phyloP scores from a whole-genome alignment of 1,140 invertebrate species.

The Drosophila kanapiae region DNA sequence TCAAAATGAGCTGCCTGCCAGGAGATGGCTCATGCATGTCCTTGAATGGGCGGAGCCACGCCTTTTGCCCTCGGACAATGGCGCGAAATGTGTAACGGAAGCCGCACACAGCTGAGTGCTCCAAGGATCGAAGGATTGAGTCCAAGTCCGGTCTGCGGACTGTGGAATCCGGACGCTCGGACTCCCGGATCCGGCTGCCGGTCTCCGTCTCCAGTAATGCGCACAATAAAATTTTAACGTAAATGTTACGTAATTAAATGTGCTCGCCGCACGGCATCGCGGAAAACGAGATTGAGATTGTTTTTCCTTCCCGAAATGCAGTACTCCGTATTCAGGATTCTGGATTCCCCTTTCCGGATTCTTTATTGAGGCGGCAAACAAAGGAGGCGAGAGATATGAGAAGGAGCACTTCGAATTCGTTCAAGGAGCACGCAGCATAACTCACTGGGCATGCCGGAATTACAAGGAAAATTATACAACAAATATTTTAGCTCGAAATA shows the following conservation, averaged over 20 bases:
- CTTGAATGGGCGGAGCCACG: conserved; percentile 39
- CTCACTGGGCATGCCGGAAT: conserved; percentile 11
- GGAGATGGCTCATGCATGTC: conserved; percentile 38
- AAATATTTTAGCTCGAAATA: neutral
- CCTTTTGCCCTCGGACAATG: conserved; percentile 53
- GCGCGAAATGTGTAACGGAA: conserved; percentile 74
- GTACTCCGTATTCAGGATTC: neutral
- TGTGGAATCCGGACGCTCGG: neutral
- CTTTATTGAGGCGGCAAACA: conserved; percentile 31
- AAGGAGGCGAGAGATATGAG: neutral
- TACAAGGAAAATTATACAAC: neutral
- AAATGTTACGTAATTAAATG: conserved; percentile 76
- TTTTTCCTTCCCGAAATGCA: conserved; percentile 20
- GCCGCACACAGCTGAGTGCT: conserved; percentile 75
- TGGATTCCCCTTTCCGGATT: conserved; percentile 5
- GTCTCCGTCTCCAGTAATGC: conserved; percentile 57
- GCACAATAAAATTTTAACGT: conserved; percentile 79
- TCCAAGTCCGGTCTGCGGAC: conserved; percentile 44
- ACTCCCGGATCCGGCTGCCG: conserved; percentile 35
- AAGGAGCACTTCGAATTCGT: conserved; percentile 21
- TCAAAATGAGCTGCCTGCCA: conserved; percentile 37
- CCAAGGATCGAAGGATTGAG: conserved; percentile 47
- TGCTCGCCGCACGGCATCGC: conserved; percentile 39
- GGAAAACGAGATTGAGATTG: conserved; percentile 63
- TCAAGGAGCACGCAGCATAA: conserved; percentile 22